These are phyloP conservation scores for Paedocypris sp. DNA, from an alignment of 2,113 vertebrate species.

Conservation along the genomic window DNA sequence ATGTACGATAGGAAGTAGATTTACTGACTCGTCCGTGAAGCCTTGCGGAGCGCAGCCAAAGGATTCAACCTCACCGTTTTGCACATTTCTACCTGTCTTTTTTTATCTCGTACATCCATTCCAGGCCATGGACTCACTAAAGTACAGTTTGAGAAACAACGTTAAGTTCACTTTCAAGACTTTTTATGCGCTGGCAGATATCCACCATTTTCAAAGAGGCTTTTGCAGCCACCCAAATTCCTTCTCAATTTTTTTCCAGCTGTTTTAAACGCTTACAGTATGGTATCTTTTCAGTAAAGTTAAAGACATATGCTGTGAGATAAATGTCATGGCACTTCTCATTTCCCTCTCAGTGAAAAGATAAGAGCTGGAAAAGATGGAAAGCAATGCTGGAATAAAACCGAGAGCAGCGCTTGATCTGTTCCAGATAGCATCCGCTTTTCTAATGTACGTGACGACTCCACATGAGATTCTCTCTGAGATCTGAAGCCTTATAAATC, in stretches of 20 bases:
- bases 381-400: constrained; percentile 55
- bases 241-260: constrained; percentile 39
- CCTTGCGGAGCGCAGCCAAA: neutral
- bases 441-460: constrained; percentile 39
- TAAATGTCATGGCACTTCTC: constrained; percentile 51
- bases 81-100: no score
- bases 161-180: no score
- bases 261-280: constrained; percentile 38
- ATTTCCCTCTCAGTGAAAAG: constrained; percentile 34
- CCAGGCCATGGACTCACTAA: no score
- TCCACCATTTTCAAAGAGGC: no score
- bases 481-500: constrained; percentile 11
- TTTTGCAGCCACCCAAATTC: constrained; percentile 20
- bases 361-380: constrained; percentile 54
- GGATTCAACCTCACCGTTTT: no score
- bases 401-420: constrained; percentile 47
- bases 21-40: neutral
- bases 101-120: no score
- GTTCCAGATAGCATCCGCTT: constrained; percentile 51
- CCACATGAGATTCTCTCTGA: constrained; percentile 21
- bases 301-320: constrained; percentile 40
- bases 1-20: constrained; percentile 8
- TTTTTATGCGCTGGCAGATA: no score
- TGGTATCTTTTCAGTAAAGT: constrained; percentile 35
- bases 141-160: no score